A percentile compares a stretch with the other conserved stretches of the same genome.
phyloP scores from a whole-genome alignment of 2,113 vertebrate species.

The Glaucidium brasilianum region DNA sequence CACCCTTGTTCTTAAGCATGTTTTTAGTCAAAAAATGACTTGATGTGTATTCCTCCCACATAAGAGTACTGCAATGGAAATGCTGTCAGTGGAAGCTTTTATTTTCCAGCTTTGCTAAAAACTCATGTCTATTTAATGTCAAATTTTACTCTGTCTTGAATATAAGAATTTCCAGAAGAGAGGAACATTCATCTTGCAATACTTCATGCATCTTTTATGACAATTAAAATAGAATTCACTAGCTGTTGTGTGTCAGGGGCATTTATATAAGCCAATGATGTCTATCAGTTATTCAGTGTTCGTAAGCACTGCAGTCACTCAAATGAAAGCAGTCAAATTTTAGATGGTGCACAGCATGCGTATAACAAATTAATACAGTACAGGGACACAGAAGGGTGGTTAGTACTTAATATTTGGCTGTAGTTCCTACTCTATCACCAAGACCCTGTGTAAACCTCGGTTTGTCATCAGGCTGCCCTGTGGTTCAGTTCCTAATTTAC shows the following conservation, averaged over 20 bases:
- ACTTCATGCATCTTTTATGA: slow-evolving; percentile 12
- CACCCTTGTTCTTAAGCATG: not conserved
- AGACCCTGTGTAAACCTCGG: not conserved
- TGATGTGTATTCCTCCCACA: slow-evolving; percentile 39
- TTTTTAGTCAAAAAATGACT: slow-evolving; percentile 10
- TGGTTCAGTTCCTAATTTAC: not conserved
- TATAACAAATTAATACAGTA: not conserved
- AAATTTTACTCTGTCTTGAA: slow-evolving; percentile 31
- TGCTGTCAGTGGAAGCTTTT: slow-evolving; percentile 45
- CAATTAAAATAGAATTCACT: slow-evolving; percentile 34
- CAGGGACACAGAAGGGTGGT: not conserved
- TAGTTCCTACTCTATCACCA: not conserved
- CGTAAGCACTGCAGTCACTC: not conserved
- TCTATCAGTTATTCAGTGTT: not conserved
- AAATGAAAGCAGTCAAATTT: not conserved
- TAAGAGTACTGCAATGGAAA: not conserved
- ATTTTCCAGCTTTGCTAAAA: slow-evolving; percentile 35
- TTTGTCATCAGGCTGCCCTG: not conserved
- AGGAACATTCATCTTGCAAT: not conserved
- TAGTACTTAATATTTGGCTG: not conserved
- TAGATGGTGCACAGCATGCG: rapidly evolving
- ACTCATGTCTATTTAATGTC: not conserved
- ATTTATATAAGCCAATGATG: not conserved
- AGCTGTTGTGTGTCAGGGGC: not conserved
- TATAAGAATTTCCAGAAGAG: slow-evolving; percentile 5